Evolutionary conservation across 2,113 vertebrate genomes (phyloP), one percentile per base, ranked within the genome.

Genomic region (Oophaga pumilio): DNA sequence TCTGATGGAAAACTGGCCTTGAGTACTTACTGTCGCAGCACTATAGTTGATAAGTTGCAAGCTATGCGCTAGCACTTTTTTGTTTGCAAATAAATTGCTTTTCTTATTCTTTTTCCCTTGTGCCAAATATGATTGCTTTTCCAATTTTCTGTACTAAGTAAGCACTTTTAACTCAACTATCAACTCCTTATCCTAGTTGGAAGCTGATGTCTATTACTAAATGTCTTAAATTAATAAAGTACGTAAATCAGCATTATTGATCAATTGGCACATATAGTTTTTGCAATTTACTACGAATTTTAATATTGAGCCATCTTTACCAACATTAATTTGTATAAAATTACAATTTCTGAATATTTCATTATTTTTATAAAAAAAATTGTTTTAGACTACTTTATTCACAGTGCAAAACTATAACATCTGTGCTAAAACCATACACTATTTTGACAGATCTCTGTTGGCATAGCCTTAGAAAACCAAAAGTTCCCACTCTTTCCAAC

Each of bases 101-200:
- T 77, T 56, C 66, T 59, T 66, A 17, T 82, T 79, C n/a, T 62
- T 24, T 76, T n/a, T 76, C 43, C 59, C 26, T 60, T 66, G 20
- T 82, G 80, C 80, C 80, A 82, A 66, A 82, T 82, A 62, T 82
- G 80, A 60, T 64, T 82, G 60, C 80, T 82, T 82, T 60, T 82
- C 80, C 80, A 82, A 82, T 82, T 22, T 64, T 82, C 28, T 62
- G 26, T 49, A 64, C 26, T 64, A 82, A 77, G 49, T 56, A 77
- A 62, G 80, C 80, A 82, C 56, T 82, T 82, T 82, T 64, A 64
- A 33, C 78, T 49, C 33, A 13, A n/a, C 80, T 82, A 62, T 33
- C 33, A 77, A 77, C 22, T 82, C 60, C 80, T 82, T 64, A 12
- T 82, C 28, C 57, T 49, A 66, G 59, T 56, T 77, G 50, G 49